Evolutionary conservation across 2,888 invertebrate species (phyloP).

Genomic region (Homarus gammarus): DNA sequence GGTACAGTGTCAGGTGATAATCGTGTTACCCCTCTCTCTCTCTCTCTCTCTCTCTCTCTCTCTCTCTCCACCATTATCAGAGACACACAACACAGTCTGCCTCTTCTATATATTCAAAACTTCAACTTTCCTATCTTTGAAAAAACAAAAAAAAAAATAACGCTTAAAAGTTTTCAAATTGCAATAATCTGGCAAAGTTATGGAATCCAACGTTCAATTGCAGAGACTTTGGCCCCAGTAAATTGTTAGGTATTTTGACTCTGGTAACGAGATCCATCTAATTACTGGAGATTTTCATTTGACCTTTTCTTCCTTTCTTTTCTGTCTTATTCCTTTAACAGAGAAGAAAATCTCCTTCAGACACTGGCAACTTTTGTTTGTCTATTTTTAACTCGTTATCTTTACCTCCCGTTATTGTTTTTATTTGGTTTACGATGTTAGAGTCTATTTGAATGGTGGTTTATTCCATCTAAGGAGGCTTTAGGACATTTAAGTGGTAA

Average conservation of each 20-base stretch:
- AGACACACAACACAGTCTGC: neutral
- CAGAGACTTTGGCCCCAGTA: conserved; percentile 15
- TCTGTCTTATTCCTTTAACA: neutral
- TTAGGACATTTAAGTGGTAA: too few species aligned
- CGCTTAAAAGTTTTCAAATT: conserved; percentile 4
- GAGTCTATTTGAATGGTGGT: too few species aligned
- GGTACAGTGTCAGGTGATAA: too few species aligned
- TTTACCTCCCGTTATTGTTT: too few species aligned
- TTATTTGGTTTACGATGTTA: too few species aligned
- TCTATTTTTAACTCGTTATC: neutral
- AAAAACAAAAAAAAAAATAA: too few species aligned
- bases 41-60: conserved; percentile 11
- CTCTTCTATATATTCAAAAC: neutral
- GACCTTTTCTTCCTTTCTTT: too few species aligned
- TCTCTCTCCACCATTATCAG: neutral
- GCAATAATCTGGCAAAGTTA: neutral
- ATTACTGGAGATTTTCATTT: neutral
- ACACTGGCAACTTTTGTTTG: neutral
- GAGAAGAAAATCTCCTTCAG: neutral
- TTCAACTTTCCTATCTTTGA: neutral
- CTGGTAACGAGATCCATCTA: neutral
- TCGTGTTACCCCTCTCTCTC: neutral
- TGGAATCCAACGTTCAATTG: neutral
- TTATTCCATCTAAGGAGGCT: too few species aligned
- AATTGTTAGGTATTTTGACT: neutral